phyloP scores from a whole-genome alignment of 2,888 invertebrate genomes.

The Sinopyrophorus schimmeli region DNA sequence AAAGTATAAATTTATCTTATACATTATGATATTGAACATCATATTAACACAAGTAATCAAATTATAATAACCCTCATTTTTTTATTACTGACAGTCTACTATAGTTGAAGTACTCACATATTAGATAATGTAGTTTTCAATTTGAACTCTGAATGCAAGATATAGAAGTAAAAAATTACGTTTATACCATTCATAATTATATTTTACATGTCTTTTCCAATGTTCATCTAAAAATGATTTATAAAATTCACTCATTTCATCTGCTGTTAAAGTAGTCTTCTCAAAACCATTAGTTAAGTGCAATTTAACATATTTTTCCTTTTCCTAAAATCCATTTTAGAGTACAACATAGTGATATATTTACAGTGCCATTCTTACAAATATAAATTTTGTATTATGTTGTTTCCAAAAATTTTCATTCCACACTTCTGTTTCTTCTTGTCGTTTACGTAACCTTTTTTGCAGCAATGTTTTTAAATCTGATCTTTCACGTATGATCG shows the following conservation, averaged over 20 bases:
- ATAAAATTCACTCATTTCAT: constrained; percentile 88
- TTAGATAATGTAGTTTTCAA: too few relatives aligned
- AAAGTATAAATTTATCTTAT: constrained; percentile 4
- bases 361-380: constrained; percentile 55
- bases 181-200: constrained; percentile 84
- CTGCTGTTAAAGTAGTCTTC: constrained; percentile 66
- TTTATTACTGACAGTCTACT: neutral
- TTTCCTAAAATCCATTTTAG: constrained; percentile 48
- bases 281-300: constrained; percentile 45
- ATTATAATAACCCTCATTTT: neutral
- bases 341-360: neutral
- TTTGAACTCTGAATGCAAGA: constrained; percentile 66
- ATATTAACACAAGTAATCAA: constrained; percentile 1
- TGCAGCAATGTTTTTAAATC: constrained; percentile 70
- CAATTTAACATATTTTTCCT: constrained; percentile 49
- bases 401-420: constrained; percentile 82
- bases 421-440: constrained; percentile 76
- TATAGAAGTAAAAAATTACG: constrained; percentile 70
- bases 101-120: too few relatives aligned
- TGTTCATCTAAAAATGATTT: constrained; percentile 83
- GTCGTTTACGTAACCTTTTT: constrained; percentile 64
- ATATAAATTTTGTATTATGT: constrained; percentile 77
- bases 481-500: constrained; percentile 67
- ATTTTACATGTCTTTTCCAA: constrained; percentile 72
- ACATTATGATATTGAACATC: constrained; percentile 8